Conservation (phyloP, 2,797 vertebrate genomes). For the Buceros bicornis region DNA sequence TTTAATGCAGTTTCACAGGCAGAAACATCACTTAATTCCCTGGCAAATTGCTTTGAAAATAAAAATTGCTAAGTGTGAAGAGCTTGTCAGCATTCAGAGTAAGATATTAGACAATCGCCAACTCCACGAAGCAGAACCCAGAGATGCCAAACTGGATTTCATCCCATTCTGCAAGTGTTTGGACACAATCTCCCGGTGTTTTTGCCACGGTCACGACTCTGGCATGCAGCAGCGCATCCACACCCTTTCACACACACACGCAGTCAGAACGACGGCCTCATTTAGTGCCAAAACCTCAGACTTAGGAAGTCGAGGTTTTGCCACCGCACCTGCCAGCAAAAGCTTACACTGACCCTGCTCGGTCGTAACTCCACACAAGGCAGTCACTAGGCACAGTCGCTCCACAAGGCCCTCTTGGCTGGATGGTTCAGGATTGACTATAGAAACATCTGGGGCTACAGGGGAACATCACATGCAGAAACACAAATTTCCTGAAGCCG, state of each 20-base stretch:
- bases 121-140: neutral
- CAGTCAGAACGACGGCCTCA: neutral
- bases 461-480: neutral
- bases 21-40: neutral
- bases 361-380: neutral
- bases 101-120: neutral
- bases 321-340: neutral
- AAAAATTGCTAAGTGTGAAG: neutral
- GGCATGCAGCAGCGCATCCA: neutral
- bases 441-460: neutral
- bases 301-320: neutral
- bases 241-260: neutral
- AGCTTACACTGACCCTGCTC: neutral
- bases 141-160: neutral
- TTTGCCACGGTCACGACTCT: neutral
- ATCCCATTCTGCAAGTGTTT: accelerated
- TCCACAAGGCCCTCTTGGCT: neutral
- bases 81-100: neutral
- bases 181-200: neutral
- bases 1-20: neutral
- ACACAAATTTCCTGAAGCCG: neutral
- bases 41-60: neutral
- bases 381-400: neutral
- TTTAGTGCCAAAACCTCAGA: neutral
- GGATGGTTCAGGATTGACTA: too few species aligned